These are phyloP conservation scores for Cecropterus lyciades DNA, from an alignment of 1,140 invertebrate genomes.

Conservation along the genomic window DNA sequence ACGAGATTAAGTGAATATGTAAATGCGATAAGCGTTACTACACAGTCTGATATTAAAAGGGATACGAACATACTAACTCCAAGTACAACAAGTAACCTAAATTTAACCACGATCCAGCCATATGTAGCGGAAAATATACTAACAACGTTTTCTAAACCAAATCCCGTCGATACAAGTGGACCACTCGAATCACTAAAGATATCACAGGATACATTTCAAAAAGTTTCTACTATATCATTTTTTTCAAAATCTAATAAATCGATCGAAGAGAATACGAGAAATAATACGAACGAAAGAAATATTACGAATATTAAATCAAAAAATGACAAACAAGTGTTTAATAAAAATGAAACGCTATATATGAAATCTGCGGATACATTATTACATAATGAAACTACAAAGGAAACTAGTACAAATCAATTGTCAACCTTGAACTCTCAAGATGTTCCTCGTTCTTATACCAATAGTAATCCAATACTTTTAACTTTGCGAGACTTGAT, in stretches of 20 bases:
- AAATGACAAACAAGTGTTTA: background rate
- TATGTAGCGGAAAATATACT: constrained; percentile 5
- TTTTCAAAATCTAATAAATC: background rate
- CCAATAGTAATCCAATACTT: no score
- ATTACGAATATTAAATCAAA: background rate
- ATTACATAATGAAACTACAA: background rate
- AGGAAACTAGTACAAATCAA: no score
- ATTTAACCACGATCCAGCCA: background rate
- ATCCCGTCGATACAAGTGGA: background rate
- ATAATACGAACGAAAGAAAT: constrained; percentile 6
- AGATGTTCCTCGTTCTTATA: no score
- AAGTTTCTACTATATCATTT: background rate
- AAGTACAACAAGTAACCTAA: background rate
- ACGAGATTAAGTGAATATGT: background rate
- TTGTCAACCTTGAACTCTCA: no score
- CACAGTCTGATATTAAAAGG: constrained; percentile 20
- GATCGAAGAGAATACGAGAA: background rate
- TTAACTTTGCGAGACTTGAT: no score
- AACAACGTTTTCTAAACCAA: background rate
- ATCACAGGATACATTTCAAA: constrained; percentile 2
- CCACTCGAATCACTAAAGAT: background rate
- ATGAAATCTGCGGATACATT: background rate
- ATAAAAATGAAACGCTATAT: background rate
- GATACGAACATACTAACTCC: background rate
- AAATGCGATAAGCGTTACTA: constrained; percentile 9